Percentiles rank a stretch among this genome's conserved stretches.
These are phyloP conservation scores for Parapsyche elsis DNA, from an alignment of 1,140 invertebrate species.

Conservation along the genomic window DNA sequence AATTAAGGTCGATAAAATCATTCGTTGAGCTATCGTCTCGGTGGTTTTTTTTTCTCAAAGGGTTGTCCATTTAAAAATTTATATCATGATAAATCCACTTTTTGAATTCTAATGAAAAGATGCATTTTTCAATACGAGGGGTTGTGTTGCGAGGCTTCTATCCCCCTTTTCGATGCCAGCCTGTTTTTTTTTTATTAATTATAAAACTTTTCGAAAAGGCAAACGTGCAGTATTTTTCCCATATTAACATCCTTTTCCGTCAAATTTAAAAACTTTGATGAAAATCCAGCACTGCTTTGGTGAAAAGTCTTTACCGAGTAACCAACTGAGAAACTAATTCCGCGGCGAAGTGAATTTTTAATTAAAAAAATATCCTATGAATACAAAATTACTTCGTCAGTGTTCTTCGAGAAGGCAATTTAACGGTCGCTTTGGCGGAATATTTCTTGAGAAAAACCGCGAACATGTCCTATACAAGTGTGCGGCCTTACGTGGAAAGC, in stretches of 20 bases:
- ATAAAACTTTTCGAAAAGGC: conserved; percentile 19
- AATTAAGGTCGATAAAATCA: too few species aligned
- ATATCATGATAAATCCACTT: too few species aligned
- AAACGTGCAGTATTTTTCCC: conserved; percentile 33
- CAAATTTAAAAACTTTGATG: conserved; percentile 46
- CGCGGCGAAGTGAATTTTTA: conserved; percentile 40
- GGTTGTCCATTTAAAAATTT: too few species aligned
- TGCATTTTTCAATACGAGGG: too few species aligned
- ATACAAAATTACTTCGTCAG: conserved; percentile 39
- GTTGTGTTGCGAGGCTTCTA: background rate
- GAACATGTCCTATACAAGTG: background rate
- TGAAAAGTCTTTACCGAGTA: conserved; percentile 9
- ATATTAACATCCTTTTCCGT: conserved; percentile 43
- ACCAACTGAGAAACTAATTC: conserved; percentile 36
- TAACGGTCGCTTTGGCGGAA: conserved; percentile 28
- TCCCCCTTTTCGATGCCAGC: background rate
- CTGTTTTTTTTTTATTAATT: conserved; percentile 24
- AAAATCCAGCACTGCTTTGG: conserved; percentile 8
- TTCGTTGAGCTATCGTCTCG: too few species aligned
- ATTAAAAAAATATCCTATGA: conserved; percentile 44
- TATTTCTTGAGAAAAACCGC: conserved; percentile 1
- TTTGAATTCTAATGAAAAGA: too few species aligned
- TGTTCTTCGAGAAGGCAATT: conserved; percentile 27
- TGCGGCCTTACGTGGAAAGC: background rate
- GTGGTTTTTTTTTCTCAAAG: too few species aligned